Evolutionary conservation across 2,113 vertebrate genomes (phyloP).

Genomic region (Hyperoodon ampullatus): DNA sequence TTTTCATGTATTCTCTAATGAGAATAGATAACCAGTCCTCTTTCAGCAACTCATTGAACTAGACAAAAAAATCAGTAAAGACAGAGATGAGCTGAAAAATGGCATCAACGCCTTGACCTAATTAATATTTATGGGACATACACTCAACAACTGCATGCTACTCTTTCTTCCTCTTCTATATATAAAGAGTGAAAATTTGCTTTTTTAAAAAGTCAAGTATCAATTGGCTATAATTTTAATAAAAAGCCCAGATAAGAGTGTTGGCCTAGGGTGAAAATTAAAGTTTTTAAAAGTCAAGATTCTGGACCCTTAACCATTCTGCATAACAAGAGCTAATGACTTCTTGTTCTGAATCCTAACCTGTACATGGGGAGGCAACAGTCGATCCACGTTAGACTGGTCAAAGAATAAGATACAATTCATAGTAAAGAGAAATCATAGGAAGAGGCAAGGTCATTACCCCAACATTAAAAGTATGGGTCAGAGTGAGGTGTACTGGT

Average conservation of each 20-base stretch:
- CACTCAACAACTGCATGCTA: not conserved
- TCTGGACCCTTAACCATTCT: not conserved
- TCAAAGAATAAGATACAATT: not conserved
- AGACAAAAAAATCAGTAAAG: not conserved
- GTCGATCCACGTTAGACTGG: not conserved
- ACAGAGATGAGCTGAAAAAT: not conserved
- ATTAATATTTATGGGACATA: not conserved
- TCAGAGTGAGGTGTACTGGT: not conserved
- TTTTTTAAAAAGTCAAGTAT: not conserved
- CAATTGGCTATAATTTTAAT: not conserved
- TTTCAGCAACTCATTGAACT: not conserved
- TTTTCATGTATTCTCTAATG: not conserved
- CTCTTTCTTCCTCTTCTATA: not conserved
- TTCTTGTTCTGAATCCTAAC: not conserved
- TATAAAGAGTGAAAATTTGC: not conserved
- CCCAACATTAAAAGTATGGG: not conserved
- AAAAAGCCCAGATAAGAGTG: not conserved
- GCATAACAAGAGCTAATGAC: not conserved
- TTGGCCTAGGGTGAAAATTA: not conserved
- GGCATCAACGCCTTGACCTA: not conserved
- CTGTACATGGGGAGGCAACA: accelerated
- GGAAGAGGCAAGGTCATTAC: not conserved
- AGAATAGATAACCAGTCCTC: not conserved
- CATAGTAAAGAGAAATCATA: not conserved
- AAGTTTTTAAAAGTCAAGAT: not conserved